Evolutionary conservation across 2,888 invertebrate species (phyloP).

Genomic region (Neoitamus cyanurus): DNA sequence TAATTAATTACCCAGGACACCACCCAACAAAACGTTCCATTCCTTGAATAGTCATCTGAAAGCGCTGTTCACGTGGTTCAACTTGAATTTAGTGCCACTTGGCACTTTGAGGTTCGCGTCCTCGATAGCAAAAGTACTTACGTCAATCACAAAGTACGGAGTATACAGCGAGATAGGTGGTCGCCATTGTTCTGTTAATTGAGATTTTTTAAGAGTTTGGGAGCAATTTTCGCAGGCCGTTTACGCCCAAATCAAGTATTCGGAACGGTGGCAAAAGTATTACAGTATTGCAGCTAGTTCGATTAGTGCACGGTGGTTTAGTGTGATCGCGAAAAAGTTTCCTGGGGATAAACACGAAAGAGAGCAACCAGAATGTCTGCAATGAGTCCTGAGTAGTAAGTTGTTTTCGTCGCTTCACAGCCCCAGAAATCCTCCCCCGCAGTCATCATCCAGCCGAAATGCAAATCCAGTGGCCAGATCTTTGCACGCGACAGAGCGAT

Average conservation of each 20-base stretch:
- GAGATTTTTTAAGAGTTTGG: slow-evolving; percentile 43
- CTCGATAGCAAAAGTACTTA: slow-evolving; percentile 41
- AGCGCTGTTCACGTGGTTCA: neutral
- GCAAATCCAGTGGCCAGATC: neutral
- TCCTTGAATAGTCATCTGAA: neutral
- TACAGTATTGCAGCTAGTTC: slow-evolving; percentile 18
- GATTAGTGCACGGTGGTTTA: slow-evolving; percentile 31
- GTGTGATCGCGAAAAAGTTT: slow-evolving; percentile 37
- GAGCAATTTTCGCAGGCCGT: neutral
- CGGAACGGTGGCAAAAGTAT: neutral
- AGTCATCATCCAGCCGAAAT: neutral
- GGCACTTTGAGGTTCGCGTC: slow-evolving; percentile 42
- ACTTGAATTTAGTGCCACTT: slow-evolving; percentile 46
- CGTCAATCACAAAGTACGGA: slow-evolving; percentile 52
- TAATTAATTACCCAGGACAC: neutral
- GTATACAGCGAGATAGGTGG: slow-evolving; percentile 48
- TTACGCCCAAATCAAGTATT: neutral
- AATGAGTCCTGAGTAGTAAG: slow-evolving; percentile 89
- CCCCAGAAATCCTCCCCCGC: slow-evolving; percentile 21
- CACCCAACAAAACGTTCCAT: neutral
- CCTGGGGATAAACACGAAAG: neutral
- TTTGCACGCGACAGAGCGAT: slow-evolving; percentile 51
- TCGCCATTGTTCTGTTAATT: slow-evolving; percentile 52
- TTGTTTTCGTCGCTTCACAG: slow-evolving; percentile 53
- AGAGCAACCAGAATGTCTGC: slow-evolving; percentile 62